Conservation (phyloP, 1,140 invertebrate species). For the Saccostrea glomerata region DNA sequence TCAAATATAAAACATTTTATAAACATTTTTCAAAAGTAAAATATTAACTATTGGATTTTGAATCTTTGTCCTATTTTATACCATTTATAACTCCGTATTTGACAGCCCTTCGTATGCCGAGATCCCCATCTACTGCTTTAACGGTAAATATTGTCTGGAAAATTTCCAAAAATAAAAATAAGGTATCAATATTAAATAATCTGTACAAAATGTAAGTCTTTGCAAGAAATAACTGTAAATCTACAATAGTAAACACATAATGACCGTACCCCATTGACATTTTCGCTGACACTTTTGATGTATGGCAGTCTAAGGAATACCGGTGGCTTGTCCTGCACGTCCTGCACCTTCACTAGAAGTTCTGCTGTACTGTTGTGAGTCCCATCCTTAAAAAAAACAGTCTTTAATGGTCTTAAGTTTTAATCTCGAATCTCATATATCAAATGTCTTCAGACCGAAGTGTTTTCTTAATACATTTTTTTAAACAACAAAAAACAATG, state of each 20-base stretch:
- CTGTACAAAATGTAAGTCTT: no score
- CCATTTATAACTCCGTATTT: not conserved
- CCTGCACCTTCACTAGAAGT: not conserved
- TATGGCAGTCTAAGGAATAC: not conserved
- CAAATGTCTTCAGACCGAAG: no score
- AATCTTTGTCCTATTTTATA: not conserved
- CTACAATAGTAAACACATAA: not conserved
- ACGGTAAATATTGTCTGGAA: not conserved
- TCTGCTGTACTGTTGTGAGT: not conserved
- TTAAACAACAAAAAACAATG: no score
- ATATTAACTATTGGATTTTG: no score
- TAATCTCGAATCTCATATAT: no score
- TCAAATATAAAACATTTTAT: not conserved
- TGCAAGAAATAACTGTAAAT: not conserved
- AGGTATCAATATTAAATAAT: not conserved
- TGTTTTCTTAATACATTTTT: no score
- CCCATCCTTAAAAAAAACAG: not conserved
- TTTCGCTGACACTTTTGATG: not conserved
- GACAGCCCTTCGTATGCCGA: not conserved
- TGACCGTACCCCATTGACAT: not conserved
- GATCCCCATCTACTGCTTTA: not conserved
- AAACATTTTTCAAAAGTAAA: no score
- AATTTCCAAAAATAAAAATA: not conserved
- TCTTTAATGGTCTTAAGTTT: not conserved
- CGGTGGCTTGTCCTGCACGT: slow-evolving; percentile 4